phyloP scores from a whole-genome alignment of 2,888 invertebrate genomes.

The Malacosoma neustria region DNA sequence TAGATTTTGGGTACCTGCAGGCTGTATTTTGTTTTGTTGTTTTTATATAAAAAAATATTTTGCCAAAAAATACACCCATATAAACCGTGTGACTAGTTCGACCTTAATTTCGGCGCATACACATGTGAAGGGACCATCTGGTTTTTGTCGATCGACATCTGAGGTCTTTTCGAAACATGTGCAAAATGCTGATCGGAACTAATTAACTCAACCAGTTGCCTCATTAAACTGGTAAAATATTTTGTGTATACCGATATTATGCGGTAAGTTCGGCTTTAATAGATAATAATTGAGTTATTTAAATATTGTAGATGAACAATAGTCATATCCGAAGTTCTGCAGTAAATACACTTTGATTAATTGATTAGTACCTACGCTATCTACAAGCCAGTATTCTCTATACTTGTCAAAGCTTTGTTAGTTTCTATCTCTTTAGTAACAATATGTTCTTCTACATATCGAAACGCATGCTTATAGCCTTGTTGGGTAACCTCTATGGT shows the following conservation, averaged over 20 bases:
- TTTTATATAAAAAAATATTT: slow-evolving; percentile 19
- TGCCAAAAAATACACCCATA: slow-evolving; percentile 21
- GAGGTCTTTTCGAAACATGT: slow-evolving; percentile 56
- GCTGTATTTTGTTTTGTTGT: slow-evolving; percentile 29
- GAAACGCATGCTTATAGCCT: slow-evolving; percentile 63
- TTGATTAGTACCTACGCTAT: slow-evolving; percentile 46
- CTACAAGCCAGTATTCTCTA: slow-evolving; percentile 43
- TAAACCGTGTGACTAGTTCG: slow-evolving; percentile 23
- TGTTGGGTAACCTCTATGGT: slow-evolving; percentile 70
- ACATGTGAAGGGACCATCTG: slow-evolving; percentile 50
- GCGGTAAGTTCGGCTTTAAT: too few relatives aligned
- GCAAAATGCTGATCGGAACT: slow-evolving; percentile 36
- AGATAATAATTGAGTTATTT: too few relatives aligned
- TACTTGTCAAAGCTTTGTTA: slow-evolving; percentile 51
- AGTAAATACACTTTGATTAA: too few relatives aligned
- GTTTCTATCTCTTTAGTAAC: slow-evolving; percentile 44
- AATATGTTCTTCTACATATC: slow-evolving; percentile 45
- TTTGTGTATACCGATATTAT: too few relatives aligned
- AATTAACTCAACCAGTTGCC: too few relatives aligned
- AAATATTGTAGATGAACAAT: too few relatives aligned
- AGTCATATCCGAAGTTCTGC: too few relatives aligned
- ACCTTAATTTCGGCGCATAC: slow-evolving; percentile 35
- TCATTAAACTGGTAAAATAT: too few relatives aligned
- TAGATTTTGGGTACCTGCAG: slow-evolving; percentile 24
- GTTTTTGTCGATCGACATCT: slow-evolving; percentile 62